Conservation (phyloP, 2,888 invertebrate species). For the Exocentrus adspersus region DNA sequence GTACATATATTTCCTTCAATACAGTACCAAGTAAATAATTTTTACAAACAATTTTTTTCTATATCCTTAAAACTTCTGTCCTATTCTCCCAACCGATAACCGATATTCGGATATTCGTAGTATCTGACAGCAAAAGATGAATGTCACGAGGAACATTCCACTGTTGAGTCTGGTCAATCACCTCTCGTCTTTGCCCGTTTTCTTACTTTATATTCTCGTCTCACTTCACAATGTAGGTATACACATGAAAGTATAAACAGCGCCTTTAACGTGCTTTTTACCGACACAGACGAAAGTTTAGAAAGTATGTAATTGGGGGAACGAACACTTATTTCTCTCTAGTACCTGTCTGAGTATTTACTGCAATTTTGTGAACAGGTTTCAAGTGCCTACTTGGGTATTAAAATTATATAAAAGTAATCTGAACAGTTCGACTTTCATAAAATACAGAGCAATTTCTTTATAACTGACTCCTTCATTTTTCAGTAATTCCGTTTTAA, state of each 20-base stretch:
- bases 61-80: too few relatives aligned
- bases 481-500: too few relatives aligned
- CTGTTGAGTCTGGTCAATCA: constrained; percentile 28
- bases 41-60: too few relatives aligned
- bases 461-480: too few relatives aligned
- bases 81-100: too few relatives aligned
- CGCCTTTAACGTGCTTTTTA: constrained; percentile 8
- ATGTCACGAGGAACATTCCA: constrained; percentile 27
- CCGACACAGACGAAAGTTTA: constrained; percentile 12
- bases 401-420: too few relatives aligned
- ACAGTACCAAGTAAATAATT: too few relatives aligned
- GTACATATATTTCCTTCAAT: too few relatives aligned
- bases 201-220: constrained; percentile 30
- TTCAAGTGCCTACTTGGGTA: too few relatives aligned
- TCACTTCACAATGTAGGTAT: constrained; percentile 3
- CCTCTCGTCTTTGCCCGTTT: constrained; percentile 24
- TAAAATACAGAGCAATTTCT: too few relatives aligned
- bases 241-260: constrained; percentile 13
- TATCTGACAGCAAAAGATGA: constrained; percentile 1
- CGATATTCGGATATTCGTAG: too few relatives aligned
- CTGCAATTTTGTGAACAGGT: background rate
- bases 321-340: background rate
- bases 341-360: background rate
- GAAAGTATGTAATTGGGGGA: background rate
- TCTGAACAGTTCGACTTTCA: too few relatives aligned